These are phyloP conservation scores for Crax fasciolata DNA, from an alignment of 2,797 vertebrate species.

Conservation along the genomic window DNA sequence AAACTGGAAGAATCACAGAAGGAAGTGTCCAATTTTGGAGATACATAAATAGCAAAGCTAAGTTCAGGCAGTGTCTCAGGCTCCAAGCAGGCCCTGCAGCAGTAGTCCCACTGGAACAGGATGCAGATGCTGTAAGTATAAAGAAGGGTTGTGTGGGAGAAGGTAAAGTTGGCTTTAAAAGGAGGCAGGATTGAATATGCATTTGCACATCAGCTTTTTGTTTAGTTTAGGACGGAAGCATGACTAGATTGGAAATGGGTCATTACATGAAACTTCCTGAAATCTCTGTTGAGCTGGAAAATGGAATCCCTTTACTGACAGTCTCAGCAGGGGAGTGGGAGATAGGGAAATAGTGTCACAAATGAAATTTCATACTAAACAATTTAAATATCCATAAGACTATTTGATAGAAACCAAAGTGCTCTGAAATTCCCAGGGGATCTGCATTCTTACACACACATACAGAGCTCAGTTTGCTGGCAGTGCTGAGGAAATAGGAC, in stretches of 20 bases:
- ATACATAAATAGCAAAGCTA: background rate
- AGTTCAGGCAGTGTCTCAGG: background rate
- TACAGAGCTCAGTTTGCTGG: background rate
- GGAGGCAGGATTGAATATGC: background rate
- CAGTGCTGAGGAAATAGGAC: background rate
- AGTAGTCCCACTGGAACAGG: background rate
- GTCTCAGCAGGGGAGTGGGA: background rate
- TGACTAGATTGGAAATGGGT: background rate
- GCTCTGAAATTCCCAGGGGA: background rate
- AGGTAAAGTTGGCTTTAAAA: background rate
- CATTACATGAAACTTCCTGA: background rate
- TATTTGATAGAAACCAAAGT: background rate
- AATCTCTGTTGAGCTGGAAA: background rate
- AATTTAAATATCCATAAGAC: background rate
- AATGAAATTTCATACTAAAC: background rate
- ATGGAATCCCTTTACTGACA: background rate
- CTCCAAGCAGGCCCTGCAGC: background rate
- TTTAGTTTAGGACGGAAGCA: background rate
- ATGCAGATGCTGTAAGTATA: slow-evolving; percentile 31
- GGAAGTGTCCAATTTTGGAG: background rate
- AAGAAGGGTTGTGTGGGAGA: background rate
- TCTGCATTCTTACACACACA: background rate
- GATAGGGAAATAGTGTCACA: background rate
- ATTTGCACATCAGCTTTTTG: background rate
- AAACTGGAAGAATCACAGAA: background rate